phyloP scores from a whole-genome alignment of 2,888 invertebrate species.

The Podabrus alpinus region DNA sequence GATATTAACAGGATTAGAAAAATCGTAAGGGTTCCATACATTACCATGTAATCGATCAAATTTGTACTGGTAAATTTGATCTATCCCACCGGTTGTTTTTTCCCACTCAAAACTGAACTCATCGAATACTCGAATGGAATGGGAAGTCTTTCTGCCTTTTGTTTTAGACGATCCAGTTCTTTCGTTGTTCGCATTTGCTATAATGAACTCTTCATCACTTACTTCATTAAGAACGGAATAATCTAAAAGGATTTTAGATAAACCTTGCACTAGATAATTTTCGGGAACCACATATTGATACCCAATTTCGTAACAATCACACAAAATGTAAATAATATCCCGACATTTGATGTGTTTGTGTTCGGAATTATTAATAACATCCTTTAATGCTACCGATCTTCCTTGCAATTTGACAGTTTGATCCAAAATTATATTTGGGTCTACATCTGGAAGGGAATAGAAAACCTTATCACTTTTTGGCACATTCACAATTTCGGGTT shows the following conservation, averaged over 20 bases:
- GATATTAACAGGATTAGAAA: not conserved
- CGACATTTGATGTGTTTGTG: not conserved
- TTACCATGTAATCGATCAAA: not conserved
- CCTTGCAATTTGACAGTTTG: slow-evolving; percentile 4
- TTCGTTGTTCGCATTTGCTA: not conserved
- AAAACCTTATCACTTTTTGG: not conserved
- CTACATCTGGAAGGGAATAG: not conserved
- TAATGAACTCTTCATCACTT: not conserved
- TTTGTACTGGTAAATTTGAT: not conserved
- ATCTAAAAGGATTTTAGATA: not conserved
- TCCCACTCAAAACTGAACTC: not conserved
- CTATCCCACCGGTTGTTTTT: not conserved
- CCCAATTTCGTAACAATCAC: not conserved
- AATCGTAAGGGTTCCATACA: not conserved
- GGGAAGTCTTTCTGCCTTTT: not conserved
- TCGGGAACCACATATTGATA: not conserved
- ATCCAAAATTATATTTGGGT: not conserved
- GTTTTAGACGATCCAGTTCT: not conserved
- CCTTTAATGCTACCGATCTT: not conserved
- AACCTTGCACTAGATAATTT: not conserved
- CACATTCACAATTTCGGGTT: not conserved
- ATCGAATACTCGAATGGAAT: not conserved
- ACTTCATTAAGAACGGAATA: not conserved
- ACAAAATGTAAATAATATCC: not conserved
- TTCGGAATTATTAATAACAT: not conserved